These are phyloP conservation scores for Pandemis corylana DNA, from an alignment of 2,888 invertebrate species.

Conservation along the genomic window DNA sequence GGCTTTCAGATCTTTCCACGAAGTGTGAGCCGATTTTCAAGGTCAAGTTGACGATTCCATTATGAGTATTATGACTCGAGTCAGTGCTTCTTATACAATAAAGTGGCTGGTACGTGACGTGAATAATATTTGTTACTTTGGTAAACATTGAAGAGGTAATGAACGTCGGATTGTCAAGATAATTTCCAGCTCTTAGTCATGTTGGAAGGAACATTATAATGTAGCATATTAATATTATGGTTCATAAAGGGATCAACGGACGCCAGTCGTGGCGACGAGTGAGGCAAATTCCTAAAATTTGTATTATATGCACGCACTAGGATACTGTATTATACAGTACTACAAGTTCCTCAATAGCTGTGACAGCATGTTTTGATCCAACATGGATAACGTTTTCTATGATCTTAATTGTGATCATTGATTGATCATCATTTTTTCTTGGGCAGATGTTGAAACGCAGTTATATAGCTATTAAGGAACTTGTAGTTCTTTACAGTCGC, in stretches of 20 bases:
- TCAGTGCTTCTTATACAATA: neutral
- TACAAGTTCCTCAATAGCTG: no score
- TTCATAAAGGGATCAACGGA: slow-evolving; percentile 35
- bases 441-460: no score
- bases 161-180: slow-evolving; percentile 5
- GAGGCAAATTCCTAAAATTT: slow-evolving; percentile 28
- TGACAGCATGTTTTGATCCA: no score
- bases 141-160: neutral
- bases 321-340: neutral
- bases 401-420: no score
- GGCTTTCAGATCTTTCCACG: neutral
- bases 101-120: slow-evolving; percentile 1
- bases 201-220: slow-evolving; percentile 8
- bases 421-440: no score
- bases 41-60: slow-evolving; percentile 1
- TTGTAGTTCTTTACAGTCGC: no score
- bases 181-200: slow-evolving; percentile 1
- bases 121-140: slow-evolving; percentile 6
- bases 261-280: slow-evolving; percentile 5
- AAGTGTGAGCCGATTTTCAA: slow-evolving; percentile 3
- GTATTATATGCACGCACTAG: slow-evolving; percentile 37
- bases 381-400: no score
- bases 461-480: no score
- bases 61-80: neutral
- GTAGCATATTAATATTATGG: slow-evolving; percentile 25